Conservation (phyloP, 2,888 invertebrate genomes). For the Branchinecta sandiegonensis region DNA sequence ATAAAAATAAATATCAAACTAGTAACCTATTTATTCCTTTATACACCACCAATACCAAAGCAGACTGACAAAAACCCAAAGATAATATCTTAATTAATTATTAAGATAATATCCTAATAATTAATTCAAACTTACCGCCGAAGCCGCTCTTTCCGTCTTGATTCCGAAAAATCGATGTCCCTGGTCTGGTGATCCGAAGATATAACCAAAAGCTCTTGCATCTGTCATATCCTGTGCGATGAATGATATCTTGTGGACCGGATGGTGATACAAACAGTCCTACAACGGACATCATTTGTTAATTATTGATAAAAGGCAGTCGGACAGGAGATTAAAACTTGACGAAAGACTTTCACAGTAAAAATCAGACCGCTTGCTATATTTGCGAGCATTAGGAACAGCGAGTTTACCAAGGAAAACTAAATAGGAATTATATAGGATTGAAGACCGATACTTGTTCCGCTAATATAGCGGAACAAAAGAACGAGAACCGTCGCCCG, state of each 20-base stretch:
- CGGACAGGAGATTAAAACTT: no score
- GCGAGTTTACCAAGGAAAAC: no score
- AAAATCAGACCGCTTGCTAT: no score
- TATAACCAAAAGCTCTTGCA: conserved; percentile 93
- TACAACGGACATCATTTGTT: conserved; percentile 33
- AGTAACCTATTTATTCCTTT: not conserved
- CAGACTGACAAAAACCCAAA: conserved; percentile 26
- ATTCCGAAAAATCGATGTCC: conserved; percentile 97
- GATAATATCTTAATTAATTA: not conserved
- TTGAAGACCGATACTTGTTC: no score
- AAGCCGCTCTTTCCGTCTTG: conserved; percentile 95
- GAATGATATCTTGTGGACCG: conserved; percentile 96
- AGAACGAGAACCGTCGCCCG: no score
- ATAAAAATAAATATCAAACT: not conserved
- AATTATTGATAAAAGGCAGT: no score
- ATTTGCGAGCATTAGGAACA: no score
- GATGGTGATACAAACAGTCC: conserved; percentile 91
- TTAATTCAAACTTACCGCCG: conserved; percentile 49
- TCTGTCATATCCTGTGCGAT: conserved; percentile 97
- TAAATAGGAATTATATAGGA: no score
- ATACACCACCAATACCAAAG: not conserved
- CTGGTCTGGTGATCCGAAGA: conserved; percentile 88
- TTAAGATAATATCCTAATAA: conserved; percentile 17
- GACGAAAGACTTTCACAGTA: no score
- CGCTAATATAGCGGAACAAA: no score